Conservation (phyloP, 2,888 invertebrate species). For the Drosophila fulvimacula region DNA sequence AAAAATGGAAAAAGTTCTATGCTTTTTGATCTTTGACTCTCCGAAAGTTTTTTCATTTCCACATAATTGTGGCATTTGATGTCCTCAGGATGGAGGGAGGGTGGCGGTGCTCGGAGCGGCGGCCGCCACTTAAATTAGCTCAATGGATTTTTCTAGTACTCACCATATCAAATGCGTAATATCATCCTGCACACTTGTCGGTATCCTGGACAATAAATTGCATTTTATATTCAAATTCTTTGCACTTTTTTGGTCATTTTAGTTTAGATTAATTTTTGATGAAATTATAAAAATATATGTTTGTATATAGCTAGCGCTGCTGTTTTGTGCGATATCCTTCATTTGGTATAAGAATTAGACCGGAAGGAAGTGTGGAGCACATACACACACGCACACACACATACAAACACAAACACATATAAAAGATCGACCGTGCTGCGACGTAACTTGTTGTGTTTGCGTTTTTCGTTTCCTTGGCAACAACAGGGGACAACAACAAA, state of each 20-base stretch:
- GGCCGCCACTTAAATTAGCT: conserved; percentile 14
- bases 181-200: conserved; percentile 11
- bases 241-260: conserved; percentile 31
- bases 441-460: conserved; percentile 78
- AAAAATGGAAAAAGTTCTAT: conserved; percentile 71
- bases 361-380: conserved; percentile 73
- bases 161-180: conserved; percentile 58
- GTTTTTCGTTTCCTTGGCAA: conserved; percentile 79
- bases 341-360: conserved; percentile 65
- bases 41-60: conserved; percentile 40
- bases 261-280: conserved; percentile 8
- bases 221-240: conserved; percentile 10
- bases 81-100: neutral
- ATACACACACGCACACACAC: neutral
- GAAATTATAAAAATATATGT: conserved; percentile 4
- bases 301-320: neutral
- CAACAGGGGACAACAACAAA: conserved; percentile 64
- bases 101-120: neutral
- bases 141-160: conserved; percentile 58
- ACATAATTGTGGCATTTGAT: conserved; percentile 34
- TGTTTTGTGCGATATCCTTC: conserved; percentile 35
- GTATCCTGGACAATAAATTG: conserved; percentile 4
- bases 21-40: conserved; percentile 70
- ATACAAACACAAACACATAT: conserved; percentile 7
- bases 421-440: conserved; percentile 52